Conservation (phyloP, 2,888 invertebrate species). For the Eubasilissa splendida region DNA sequence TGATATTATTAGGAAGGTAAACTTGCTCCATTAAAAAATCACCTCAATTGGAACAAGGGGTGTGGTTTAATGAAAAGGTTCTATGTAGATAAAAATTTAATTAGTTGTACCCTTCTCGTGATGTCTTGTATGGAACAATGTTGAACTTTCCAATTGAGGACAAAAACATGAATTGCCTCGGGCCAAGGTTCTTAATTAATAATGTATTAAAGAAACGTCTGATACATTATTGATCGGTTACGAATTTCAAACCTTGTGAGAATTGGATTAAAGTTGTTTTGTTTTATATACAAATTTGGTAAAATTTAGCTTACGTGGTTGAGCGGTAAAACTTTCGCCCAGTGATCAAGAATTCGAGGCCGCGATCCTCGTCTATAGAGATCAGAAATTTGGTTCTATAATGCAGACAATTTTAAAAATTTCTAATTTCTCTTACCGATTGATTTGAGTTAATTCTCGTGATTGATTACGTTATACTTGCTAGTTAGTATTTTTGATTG, state of each 20-base stretch:
- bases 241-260: neutral
- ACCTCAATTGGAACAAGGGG: neutral
- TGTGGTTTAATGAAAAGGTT: conserved; percentile 3
- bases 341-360: too few relatives aligned
- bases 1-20: too few relatives aligned
- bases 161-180: neutral
- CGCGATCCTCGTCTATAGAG: too few relatives aligned
- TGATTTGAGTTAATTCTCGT: too few relatives aligned
- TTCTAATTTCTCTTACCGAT: too few relatives aligned
- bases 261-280: neutral
- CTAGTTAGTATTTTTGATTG: too few relatives aligned
- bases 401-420: too few relatives aligned
- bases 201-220: conserved; percentile 1
- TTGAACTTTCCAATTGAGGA: neutral
- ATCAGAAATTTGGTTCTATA: too few relatives aligned
- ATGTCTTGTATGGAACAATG: conserved; percentile 8
- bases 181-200: neutral
- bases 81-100: conserved; percentile 7
- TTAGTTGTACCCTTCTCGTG: conserved; percentile 8
- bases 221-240: conserved; percentile 6
- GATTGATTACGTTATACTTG: too few relatives aligned
- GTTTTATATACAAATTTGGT: too few relatives aligned
- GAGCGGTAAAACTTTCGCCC: too few relatives aligned
- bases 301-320: too few relatives aligned
- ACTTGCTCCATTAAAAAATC: neutral